These are phyloP conservation scores for Acromyrmex echinatior DNA, from an alignment of 1,140 invertebrate species.

Conservation along the genomic window DNA sequence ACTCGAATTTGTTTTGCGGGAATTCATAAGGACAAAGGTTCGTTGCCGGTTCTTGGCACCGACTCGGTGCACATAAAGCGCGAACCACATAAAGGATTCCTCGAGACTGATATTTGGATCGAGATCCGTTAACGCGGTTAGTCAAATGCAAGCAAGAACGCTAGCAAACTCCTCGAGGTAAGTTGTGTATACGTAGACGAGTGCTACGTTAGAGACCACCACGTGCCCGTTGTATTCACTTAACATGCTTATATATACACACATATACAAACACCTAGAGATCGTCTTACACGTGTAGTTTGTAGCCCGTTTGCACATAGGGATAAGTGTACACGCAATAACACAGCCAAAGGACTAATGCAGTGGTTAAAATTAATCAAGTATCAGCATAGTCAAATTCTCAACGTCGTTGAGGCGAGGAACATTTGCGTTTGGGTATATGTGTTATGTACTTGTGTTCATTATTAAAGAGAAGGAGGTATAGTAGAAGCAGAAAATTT, in stretches of 20 bases:
- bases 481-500: neutral
- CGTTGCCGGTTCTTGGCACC: slow-evolving; percentile 59
- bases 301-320: slow-evolving; percentile 49
- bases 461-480: neutral
- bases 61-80: neutral
- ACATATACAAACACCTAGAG: neutral
- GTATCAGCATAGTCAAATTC: slow-evolving; percentile 28
- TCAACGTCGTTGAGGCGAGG: neutral
- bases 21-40: slow-evolving; percentile 31
- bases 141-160: slow-evolving; percentile 76
- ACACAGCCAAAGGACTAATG: slow-evolving; percentile 49
- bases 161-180: slow-evolving; percentile 72
- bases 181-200: slow-evolving; percentile 70
- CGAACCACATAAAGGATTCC: slow-evolving; percentile 31
- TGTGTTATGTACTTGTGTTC: no score
- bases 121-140: slow-evolving; percentile 77
- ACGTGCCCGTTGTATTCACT: slow-evolving; percentile 41
- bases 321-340: slow-evolving; percentile 46
- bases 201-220: slow-evolving; percentile 32
- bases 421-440: neutral
- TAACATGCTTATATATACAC: slow-evolving; percentile 9
- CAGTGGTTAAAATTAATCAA: slow-evolving; percentile 41
- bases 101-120: slow-evolving; percentile 77
- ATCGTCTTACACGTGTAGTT: slow-evolving; percentile 63
- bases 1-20: slow-evolving; percentile 47